These are phyloP conservation scores for Ivindomyrus marchei DNA, from an alignment of 2,113 vertebrate genomes.

Conservation along the genomic window DNA sequence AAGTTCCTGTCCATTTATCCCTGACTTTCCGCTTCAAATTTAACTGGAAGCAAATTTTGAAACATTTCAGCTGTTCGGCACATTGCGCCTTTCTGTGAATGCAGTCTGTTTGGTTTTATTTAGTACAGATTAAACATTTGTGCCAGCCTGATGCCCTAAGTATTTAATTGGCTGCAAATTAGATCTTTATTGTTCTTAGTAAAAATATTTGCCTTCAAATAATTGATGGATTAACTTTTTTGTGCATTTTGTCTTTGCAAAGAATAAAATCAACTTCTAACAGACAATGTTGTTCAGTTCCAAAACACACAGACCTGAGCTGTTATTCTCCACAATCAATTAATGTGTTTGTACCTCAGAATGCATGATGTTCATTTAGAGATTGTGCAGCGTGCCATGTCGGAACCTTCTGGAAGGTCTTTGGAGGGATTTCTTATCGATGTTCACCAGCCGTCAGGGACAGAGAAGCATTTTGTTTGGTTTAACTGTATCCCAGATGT, in stretches of 20 bases:
- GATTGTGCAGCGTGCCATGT: not conserved
- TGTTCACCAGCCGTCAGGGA: conserved; percentile 25
- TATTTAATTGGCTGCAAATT: not conserved
- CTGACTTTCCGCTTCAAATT: not conserved
- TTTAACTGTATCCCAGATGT: conserved; percentile 20
- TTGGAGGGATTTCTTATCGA: conserved; percentile 33
- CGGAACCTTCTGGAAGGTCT: not conserved
- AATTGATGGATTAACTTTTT: not conserved
- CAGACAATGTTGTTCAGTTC: not conserved
- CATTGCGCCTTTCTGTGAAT: not conserved
- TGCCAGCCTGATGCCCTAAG: not conserved
- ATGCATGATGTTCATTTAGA: not conserved
- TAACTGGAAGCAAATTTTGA: not conserved
- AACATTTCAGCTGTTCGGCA: not conserved
- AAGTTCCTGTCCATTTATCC: not conserved
- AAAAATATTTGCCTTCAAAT: not conserved
- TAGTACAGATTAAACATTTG: not conserved
- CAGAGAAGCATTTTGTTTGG: conserved; percentile 17
- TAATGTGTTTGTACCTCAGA: not conserved
- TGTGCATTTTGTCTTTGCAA: not conserved
- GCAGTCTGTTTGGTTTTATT: not conserved
- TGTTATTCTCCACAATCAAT: not conserved
- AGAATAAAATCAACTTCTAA: not conserved
- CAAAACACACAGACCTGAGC: not conserved
- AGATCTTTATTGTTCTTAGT: not conserved